Evolutionary conservation across 1,140 invertebrate species (phyloP).

Genomic region (Scaptodrosophila lebanonensis): DNA sequence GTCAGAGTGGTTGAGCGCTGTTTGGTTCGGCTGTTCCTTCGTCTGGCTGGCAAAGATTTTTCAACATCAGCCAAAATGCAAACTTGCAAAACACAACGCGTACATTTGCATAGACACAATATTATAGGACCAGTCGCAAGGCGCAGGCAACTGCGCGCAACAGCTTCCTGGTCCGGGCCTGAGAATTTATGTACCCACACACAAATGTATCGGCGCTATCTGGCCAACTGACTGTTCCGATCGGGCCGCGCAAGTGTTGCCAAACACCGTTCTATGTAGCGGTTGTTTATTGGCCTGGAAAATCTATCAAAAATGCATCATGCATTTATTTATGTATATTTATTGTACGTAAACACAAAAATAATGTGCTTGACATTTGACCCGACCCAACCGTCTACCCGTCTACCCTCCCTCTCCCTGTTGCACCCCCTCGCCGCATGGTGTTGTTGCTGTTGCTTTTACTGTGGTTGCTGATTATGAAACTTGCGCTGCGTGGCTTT

Average conservation of each 20-base stretch:
- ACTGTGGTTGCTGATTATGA: slow-evolving; percentile 55
- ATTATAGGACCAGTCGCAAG: slow-evolving; percentile 35
- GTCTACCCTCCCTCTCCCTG: slow-evolving; percentile 34
- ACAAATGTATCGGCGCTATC: slow-evolving; percentile 31
- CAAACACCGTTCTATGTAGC: slow-evolving; percentile 68
- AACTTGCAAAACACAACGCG: slow-evolving; percentile 50
- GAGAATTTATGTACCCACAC: slow-evolving; percentile 73
- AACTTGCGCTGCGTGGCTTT: slow-evolving; percentile 39
- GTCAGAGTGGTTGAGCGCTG: slow-evolving; percentile 7
- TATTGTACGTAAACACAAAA: slow-evolving; percentile 72
- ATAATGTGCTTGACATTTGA: slow-evolving; percentile 75
- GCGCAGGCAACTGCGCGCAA: background rate
- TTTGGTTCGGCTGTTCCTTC: slow-evolving; percentile 25
- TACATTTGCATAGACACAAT: slow-evolving; percentile 69
- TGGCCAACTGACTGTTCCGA: slow-evolving; percentile 1
- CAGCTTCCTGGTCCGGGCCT: slow-evolving; percentile 48
- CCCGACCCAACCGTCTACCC: slow-evolving; percentile 61
- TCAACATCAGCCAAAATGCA: slow-evolving; percentile 56
- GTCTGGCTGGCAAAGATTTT: slow-evolving; percentile 34
- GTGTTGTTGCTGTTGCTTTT: slow-evolving; percentile 6
- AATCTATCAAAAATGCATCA: slow-evolving; percentile 75
- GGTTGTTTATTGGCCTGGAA: slow-evolving; percentile 71
- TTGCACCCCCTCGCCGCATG: slow-evolving; percentile 10
- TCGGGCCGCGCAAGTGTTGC: slow-evolving; percentile 49
- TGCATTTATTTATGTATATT: slow-evolving; percentile 63